Evolutionary conservation across 2,888 invertebrate species (phyloP).

Genomic region (Tenodera sinensis): DNA sequence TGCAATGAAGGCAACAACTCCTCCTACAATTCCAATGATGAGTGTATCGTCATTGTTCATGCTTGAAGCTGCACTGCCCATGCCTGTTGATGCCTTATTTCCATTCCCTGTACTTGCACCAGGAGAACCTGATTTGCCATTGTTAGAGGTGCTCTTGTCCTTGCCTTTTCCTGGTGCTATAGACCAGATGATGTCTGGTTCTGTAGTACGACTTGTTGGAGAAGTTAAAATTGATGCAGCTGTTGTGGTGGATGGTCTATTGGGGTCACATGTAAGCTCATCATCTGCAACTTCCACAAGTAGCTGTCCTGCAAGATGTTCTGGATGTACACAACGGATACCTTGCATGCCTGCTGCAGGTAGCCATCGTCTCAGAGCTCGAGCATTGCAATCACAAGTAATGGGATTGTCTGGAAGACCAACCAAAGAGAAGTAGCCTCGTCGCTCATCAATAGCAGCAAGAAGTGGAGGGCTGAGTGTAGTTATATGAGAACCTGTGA

Average conservation of each 20-base stretch:
- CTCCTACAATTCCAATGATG: conserved; percentile 93
- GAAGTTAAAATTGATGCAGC: conserved; percentile 25
- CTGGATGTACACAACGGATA: conserved; percentile 59
- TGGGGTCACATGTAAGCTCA: conserved; percentile 74
- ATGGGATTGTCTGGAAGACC: conserved; percentile 79
- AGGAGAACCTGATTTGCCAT: conserved; percentile 4
- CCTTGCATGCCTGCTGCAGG: conserved; percentile 33
- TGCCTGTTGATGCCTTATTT: conserved; percentile 24
- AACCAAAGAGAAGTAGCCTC: conserved; percentile 67
- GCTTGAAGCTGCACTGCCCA: conserved; percentile 43
- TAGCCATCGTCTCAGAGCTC: conserved; percentile 76
- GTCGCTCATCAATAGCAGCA: conserved; percentile 75
- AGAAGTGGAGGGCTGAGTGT: conserved; percentile 75
- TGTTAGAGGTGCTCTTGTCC: conserved; percentile 16
- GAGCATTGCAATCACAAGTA: conserved; percentile 78
- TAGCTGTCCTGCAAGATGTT: conserved; percentile 63
- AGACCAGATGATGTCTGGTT: conserved; percentile 89
- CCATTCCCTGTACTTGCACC: conserved; percentile 6
- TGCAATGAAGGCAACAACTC: conserved; percentile 86
- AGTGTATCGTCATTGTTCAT: conserved; percentile 83
- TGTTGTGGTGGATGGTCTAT: conserved; percentile 44
- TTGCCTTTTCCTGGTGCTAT: conserved; percentile 55
- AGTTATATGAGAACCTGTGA: conserved; percentile 72
- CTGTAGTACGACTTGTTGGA: conserved; percentile 50
- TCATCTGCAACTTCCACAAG: conserved; percentile 76